phyloP scores from a whole-genome alignment of 2,797 vertebrate genomes.

The Somateria mollissima region DNA sequence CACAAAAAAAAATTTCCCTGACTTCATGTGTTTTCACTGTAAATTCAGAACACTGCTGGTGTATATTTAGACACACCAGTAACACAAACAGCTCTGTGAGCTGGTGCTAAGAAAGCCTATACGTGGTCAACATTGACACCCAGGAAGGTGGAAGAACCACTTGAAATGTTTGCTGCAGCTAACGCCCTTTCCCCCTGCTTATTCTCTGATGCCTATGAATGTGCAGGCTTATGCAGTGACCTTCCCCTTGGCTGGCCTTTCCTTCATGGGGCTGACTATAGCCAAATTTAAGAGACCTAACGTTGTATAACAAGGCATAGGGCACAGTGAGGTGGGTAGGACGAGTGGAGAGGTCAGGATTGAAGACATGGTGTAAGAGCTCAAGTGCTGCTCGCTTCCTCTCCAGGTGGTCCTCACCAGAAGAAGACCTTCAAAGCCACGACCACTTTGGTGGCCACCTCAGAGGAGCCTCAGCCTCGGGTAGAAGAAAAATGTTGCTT shows the following conservation, averaged over 20 bases:
- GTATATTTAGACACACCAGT: constrained; percentile 7
- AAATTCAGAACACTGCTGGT: neutral
- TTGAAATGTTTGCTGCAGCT: neutral
- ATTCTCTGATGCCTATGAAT: neutral
- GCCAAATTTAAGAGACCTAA: neutral
- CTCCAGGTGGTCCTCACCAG: neutral
- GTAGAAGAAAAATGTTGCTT: neutral
- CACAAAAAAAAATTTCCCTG: neutral
- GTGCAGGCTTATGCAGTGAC: neutral
- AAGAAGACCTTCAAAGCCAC: neutral
- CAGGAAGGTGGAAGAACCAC: neutral
- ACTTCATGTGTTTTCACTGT: constrained; percentile 6
- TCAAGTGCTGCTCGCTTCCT: neutral
- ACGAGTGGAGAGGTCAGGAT: neutral
- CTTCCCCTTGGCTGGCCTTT: neutral
- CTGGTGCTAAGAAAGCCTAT: neutral
- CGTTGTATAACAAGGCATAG: neutral
- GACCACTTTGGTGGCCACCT: rapidly evolving
- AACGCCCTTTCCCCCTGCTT: rapidly evolving
- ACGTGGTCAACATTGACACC: neutral
- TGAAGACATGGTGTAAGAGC: neutral
- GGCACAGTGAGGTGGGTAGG: rapidly evolving
- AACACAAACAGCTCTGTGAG: neutral
- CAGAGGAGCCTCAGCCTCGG: rapidly evolving
- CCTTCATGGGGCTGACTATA: neutral